These are phyloP conservation scores for Spinus olivaceus DNA, from an alignment of 2,797 vertebrate species.

Conservation along the genomic window DNA sequence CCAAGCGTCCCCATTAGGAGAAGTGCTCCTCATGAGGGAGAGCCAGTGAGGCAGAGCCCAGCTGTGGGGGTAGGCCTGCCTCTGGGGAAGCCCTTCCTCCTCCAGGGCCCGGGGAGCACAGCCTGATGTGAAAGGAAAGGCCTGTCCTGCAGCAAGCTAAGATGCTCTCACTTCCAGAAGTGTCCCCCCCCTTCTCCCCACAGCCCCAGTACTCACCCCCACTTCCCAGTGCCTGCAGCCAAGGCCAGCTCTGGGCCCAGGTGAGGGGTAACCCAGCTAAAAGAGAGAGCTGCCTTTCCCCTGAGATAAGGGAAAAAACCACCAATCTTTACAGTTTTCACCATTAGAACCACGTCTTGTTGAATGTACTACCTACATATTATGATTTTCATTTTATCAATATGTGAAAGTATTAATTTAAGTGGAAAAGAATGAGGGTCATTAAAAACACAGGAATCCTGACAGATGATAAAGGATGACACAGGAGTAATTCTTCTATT, in stretches of 20 bases:
- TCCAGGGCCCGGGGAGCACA: neutral
- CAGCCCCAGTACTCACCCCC: neutral
- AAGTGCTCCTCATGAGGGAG: neutral
- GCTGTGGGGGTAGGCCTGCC: neutral
- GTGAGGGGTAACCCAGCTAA: neutral
- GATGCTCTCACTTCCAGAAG: neutral
- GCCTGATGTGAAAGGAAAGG: neutral
- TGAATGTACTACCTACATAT: neutral
- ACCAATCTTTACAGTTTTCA: neutral
- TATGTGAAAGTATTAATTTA: neutral
- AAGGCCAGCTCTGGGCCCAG: neutral
- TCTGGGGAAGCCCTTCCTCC: neutral
- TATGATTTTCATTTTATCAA: neutral
- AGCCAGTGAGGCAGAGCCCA: rapidly evolving
- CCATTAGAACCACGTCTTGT: neutral
- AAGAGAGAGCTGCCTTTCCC: neutral
- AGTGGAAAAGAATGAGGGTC: neutral
- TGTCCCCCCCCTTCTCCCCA: neutral
- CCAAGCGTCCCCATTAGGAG: neutral
- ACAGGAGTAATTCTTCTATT: neutral
- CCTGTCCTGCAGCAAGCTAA: neutral
- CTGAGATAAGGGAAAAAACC: neutral
- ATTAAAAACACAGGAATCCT: neutral
- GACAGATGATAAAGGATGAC: neutral
- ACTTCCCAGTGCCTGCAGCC: neutral